phyloP scores from a whole-genome alignment of 2,888 invertebrate genomes.

The Morpho helenor region DNA sequence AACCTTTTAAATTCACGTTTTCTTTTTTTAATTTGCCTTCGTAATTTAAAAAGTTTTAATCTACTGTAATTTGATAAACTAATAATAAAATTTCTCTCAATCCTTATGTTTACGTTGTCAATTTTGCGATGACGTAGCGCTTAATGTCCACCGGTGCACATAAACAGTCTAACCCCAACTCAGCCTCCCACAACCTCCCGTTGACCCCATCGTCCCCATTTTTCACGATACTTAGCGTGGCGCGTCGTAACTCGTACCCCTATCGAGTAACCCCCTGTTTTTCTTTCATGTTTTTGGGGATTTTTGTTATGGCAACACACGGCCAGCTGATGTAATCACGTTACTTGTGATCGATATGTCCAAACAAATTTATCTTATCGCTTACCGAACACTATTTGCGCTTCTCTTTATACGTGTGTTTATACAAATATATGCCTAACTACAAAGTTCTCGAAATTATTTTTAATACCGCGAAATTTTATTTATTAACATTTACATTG shows the following conservation, averaged over 20 bases:
- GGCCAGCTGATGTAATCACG: constrained; percentile 53
- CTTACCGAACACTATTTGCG: constrained; percentile 3
- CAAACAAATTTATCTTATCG: constrained; percentile 11
- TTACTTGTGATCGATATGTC: constrained; percentile 2
- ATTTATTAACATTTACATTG: too few relatives aligned
- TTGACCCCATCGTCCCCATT: constrained; percentile 45
- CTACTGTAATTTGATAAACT: too few relatives aligned
- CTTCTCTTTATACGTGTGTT: constrained; percentile 6
- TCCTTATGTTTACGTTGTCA: constrained; percentile 41
- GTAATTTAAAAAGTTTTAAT: too few relatives aligned
- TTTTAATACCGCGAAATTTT: too few relatives aligned
- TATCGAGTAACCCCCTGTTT: constrained; percentile 39
- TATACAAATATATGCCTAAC: neutral
- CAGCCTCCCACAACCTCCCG: constrained; percentile 26
- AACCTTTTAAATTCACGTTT: too few relatives aligned
- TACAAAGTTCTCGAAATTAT: neutral
- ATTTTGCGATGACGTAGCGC: constrained; percentile 65
- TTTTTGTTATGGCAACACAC: constrained; percentile 55
- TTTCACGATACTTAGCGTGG: constrained; percentile 58
- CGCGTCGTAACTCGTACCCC: constrained; percentile 38
- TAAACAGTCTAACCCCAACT: constrained; percentile 49
- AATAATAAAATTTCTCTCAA: too few relatives aligned
- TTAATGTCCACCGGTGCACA: constrained; percentile 57
- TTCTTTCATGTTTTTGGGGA: constrained; percentile 51
- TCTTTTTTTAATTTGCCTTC: too few relatives aligned